Evolutionary conservation across 2,888 invertebrate genomes (phyloP), one percentile per base, ranked within the genome.

Genomic region (Cephalotes varians): DNA sequence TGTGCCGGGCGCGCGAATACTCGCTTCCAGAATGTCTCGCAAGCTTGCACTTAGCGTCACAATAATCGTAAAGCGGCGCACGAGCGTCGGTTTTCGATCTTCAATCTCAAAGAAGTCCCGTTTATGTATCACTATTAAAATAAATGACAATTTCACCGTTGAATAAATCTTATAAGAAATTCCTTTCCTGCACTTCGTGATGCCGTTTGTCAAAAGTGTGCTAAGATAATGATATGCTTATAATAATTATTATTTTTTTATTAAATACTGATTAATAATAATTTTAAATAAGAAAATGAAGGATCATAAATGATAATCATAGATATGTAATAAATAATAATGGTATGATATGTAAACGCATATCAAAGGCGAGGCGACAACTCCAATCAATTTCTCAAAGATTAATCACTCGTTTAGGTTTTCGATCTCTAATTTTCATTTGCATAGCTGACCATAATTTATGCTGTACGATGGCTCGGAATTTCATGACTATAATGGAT

Each of bases 401-500:
- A 31, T 1, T 15, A 18, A 10, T 67, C 15, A 18, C 12, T 28
- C 7, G 4, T 34, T 34, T 18, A 40, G 10, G 10, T 51, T 2
- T 4, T 31, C 56, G 40, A 44, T 77, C 31, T 54, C 21, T 28
- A 21, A 49, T 40, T 65, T 40, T 15, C 3, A 25, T 47, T 73
- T 10, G 2, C 9, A 21, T 12, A 44, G 7, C 44, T 58, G 60
- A 40, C n/a, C n/a, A 40, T 44, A 34, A 71, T 40, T 58, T 31
- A 31, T 15, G 28, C 25, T 5, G 5, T 31, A 10, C 62, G 51
- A 73, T 64, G 4, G 28, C 4, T 31, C 69, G 18, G 72, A 84
- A 88, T 88, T 47, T 88, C 83, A 69, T 54, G 81, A 25, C 3
- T 34, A 5, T 51, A 83, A 77, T 71, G 15, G 6, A 82, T 74